Percentiles rank a stretch among this genome's conserved stretches.
These are phyloP conservation scores for Mandrillus leucophaeus DNA, from an alignment of 2,113 vertebrate species.

Conservation along the genomic window DNA sequence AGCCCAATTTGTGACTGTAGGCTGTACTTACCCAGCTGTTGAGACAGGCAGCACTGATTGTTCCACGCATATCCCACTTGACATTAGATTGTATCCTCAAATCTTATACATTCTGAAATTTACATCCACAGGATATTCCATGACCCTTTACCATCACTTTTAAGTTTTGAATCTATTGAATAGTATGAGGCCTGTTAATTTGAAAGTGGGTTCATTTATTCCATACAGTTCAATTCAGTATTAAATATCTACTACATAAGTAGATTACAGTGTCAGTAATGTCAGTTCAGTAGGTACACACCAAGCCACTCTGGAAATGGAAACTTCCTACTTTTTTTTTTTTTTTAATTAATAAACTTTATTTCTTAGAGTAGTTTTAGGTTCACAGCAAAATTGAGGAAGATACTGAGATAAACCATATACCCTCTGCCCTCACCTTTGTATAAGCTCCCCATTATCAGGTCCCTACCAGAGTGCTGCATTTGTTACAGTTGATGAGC, in stretches of 20 bases:
- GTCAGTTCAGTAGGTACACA: background rate
- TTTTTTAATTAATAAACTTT: background rate
- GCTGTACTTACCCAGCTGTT: background rate
- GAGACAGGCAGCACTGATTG: background rate
- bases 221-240: background rate
- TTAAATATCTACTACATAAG: background rate
- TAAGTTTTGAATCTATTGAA: conserved; percentile 35
- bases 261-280: background rate
- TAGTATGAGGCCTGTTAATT: conserved; percentile 14
- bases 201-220: conserved; percentile 45
- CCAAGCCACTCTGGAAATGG: background rate
- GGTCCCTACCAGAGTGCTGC: background rate
- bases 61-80: background rate
- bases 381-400: background rate
- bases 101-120: background rate
- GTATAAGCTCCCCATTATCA: background rate
- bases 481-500: background rate
- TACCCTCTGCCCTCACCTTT: background rate
- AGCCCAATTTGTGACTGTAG: background rate
- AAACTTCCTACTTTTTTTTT: background rate
- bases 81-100: background rate
- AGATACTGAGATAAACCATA: background rate
- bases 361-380: background rate
- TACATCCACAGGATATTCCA: background rate
- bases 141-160: background rate